Evolutionary conservation across 2,797 vertebrate genomes (phyloP).

Genomic region (Enoplosus armatus): DNA sequence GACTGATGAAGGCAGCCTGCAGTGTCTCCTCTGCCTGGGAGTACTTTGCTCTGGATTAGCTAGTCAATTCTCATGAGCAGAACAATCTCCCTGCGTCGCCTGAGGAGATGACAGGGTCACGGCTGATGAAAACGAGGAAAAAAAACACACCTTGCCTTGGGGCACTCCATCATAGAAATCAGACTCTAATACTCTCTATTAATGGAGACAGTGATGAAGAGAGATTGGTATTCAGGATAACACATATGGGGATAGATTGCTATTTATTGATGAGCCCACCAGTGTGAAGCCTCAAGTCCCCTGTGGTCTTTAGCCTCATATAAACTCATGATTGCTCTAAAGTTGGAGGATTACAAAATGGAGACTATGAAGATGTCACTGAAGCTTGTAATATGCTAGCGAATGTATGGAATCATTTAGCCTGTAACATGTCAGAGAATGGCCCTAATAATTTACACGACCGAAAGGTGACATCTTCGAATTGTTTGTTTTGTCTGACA

Average conservation of each 20-base stretch:
- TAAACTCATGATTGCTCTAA: slow-evolving; percentile 29
- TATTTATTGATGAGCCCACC: slow-evolving; percentile 56
- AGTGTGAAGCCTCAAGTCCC: slow-evolving; percentile 22
- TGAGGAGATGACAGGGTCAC: slow-evolving; percentile 70
- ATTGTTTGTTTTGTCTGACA: no score
- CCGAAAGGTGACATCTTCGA: background rate
- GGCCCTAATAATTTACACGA: background rate
- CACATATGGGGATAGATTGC: slow-evolving; percentile 29
- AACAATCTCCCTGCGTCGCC: slow-evolving; percentile 70
- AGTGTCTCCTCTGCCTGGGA: slow-evolving; percentile 59
- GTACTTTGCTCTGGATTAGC: slow-evolving; percentile 74
- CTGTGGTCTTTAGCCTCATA: slow-evolving; percentile 11
- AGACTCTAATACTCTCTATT: slow-evolving; percentile 61
- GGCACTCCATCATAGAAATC: slow-evolving; percentile 67
- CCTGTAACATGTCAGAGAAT: background rate
- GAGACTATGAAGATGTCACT: background rate
- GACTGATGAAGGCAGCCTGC: slow-evolving; percentile 72
- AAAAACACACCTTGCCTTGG: slow-evolving; percentile 47
- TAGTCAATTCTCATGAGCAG: slow-evolving; percentile 75
- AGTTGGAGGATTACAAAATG: slow-evolving; percentile 22
- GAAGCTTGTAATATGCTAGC: background rate
- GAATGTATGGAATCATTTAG: background rate
- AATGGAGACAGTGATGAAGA: slow-evolving; percentile 59
- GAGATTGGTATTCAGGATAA: slow-evolving; percentile 46
- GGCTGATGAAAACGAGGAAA: slow-evolving; percentile 55